These are phyloP conservation scores for Drosophila acutilabella DNA, from an alignment of 2,888 invertebrate genomes.

Conservation along the genomic window DNA sequence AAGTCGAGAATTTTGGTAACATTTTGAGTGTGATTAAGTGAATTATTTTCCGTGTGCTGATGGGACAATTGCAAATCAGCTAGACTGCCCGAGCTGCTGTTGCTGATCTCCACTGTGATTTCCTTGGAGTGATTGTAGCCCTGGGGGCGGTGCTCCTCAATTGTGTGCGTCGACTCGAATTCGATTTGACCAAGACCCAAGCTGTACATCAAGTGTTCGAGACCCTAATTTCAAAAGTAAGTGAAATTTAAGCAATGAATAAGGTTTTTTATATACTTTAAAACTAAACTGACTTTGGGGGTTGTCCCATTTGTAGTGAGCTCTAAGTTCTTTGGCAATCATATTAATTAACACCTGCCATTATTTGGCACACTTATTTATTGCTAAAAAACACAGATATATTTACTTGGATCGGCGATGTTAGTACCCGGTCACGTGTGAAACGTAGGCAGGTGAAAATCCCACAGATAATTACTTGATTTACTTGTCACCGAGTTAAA, in stretches of 20 bases:
- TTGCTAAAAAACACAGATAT: not conserved
- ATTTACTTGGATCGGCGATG: slow-evolving; percentile 12
- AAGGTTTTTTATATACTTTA: too few relatives aligned
- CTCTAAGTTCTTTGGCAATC: slow-evolving; percentile 1
- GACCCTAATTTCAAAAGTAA: slow-evolving; percentile 85
- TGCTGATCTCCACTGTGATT: slow-evolving; percentile 23
- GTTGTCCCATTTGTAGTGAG: not conserved
- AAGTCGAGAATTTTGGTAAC: slow-evolving; percentile 63
- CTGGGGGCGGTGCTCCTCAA: slow-evolving; percentile 82
- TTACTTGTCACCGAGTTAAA: slow-evolving; percentile 62
- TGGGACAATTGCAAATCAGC: slow-evolving; percentile 51
- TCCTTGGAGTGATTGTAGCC: slow-evolving; percentile 67
- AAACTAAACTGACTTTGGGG: not conserved
- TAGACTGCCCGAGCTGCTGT: slow-evolving; percentile 46
- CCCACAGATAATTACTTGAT: slow-evolving; percentile 62
- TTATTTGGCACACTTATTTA: slow-evolving; percentile 26
- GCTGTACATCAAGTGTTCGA: slow-evolving; percentile 89
- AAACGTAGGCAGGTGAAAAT: slow-evolving; percentile 37
- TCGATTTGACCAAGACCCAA: slow-evolving; percentile 88
- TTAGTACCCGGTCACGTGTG: slow-evolving; percentile 35
- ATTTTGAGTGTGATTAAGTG: slow-evolving; percentile 23
- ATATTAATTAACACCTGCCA: slow-evolving; percentile 39
- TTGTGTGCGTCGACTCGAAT: slow-evolving; percentile 85
- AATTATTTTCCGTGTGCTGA: slow-evolving; percentile 14
- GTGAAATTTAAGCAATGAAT: not conserved